Percentiles rank a stretch among this genome's conserved stretches.
Evolutionary conservation across 1,140 invertebrate species (phyloP).

Genomic region (Bombus breviceps): DNA sequence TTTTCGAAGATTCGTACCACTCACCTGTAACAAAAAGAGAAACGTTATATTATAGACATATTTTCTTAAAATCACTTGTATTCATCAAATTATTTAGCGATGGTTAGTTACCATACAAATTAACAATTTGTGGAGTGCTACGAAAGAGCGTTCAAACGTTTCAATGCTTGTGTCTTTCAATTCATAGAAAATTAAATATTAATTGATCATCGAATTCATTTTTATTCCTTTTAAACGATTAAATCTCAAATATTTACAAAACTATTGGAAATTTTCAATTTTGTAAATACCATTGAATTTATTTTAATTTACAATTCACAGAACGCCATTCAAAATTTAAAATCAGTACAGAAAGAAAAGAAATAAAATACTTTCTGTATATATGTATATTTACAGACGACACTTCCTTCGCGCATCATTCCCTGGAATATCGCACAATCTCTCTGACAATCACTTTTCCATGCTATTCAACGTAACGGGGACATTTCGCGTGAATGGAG

Average conservation of each 20-base stretch:
- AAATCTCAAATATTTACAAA: not conserved
- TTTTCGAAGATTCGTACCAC: not conserved
- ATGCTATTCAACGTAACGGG: conserved; percentile 31
- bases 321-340: not conserved
- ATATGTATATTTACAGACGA: not conserved
- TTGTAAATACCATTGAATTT: too few species aligned
- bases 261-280: not conserved
- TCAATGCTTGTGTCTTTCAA: too few species aligned
- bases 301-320: not conserved
- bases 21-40: not conserved
- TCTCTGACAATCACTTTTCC: conserved; percentile 35
- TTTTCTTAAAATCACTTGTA: too few species aligned
- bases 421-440: not conserved
- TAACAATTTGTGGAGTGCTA: too few species aligned
- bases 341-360: not conserved
- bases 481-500: conserved; percentile 31
- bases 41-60: too few species aligned
- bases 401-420: not conserved
- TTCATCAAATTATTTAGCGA: too few species aligned
- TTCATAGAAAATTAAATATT: too few species aligned
- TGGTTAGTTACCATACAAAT: too few species aligned
- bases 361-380: not conserved
- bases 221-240: too few species aligned
- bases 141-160: too few species aligned
- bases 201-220: too few species aligned